phyloP scores from a whole-genome alignment of 2,113 vertebrate genomes.

The human region DNA sequence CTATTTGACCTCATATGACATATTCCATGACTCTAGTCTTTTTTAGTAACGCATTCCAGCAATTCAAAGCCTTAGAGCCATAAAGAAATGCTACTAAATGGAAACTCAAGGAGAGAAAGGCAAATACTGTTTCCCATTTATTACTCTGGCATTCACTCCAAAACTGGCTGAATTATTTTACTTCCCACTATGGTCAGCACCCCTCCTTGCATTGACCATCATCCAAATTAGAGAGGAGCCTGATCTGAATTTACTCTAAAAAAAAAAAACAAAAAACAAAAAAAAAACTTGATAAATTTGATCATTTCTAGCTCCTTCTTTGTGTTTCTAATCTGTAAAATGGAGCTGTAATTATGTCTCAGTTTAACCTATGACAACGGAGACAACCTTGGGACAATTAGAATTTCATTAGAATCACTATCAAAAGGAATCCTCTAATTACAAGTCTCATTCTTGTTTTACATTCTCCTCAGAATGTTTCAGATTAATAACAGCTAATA shows the following conservation, averaged over 20 bases:
- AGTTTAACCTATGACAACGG: neutral
- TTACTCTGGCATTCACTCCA: neutral
- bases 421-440: neutral
- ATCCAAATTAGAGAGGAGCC: neutral
- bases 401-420: neutral
- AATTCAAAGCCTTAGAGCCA: neutral
- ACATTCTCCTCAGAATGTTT: neutral
- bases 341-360: neutral
- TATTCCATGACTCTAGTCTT: constrained; percentile 14
- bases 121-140: neutral
- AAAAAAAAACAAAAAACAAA: too few relatives aligned
- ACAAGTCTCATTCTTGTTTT: constrained; percentile 37
- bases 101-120: constrained; percentile 12
- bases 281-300: neutral
- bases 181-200: neutral
- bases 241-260: neutral
- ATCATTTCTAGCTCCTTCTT: neutral
- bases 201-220: neutral
- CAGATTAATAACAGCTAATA: neutral
- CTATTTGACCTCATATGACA: constrained; percentile 44
- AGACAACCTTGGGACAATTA: neutral
- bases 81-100: constrained; percentile 44
- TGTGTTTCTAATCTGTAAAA: neutral
- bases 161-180: constrained; percentile 2
- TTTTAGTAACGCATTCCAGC: constrained; percentile 44